Evolutionary conservation across 23 tunicate species (phyloP), one percentile per base, ranked within the genome.

Genomic region (Botrylloides violaceus): DNA sequence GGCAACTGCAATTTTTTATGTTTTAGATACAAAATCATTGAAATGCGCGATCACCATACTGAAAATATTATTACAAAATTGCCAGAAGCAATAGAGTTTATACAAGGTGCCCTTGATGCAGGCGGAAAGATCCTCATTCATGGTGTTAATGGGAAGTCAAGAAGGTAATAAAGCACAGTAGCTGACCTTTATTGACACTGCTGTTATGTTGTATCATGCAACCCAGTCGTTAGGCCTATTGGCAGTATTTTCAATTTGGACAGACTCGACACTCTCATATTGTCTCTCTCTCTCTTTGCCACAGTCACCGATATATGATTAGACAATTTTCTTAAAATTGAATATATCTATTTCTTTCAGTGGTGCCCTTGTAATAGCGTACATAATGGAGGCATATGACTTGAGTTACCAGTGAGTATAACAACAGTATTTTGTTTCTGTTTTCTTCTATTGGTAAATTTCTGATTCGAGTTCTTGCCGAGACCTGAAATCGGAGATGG

Each of bases 311-410:
- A n/a, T n/a, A n/a, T n/a, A n/a, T n/a, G n/a, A n/a, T n/a, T n/a
- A n/a, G n/a, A n/a, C n/a, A n/a, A n/a, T n/a, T n/a, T n/a, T n/a
- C n/a, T n/a, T n/a, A 43, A 43, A 43, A 43, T 43, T 43, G 9
- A 32, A 58, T 56, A 36, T 39, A 31, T 25, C 20, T 63, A 2
- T 22, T 59, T 59, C 64, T 21, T 31, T 58, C 4, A 85, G 94
- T 66, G 84, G 84, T 36, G 38, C 94, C 28, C 53, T 85, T n/a
- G 84, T 75, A 23, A 75, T 79, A 19, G 94, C 94, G 20, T 85
- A 38, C 49, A 43, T 85, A 18, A 85, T 85, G 94, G 71, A 77
- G 64, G 43, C 72, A 22, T 49, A 43, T 15, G 53, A 15, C 12
- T 15, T 43, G 53, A 43, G 12, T 43, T 43, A 7, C 1, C 32